Conservation (phyloP, 2,888 invertebrate species). For the Proisotoma minuta region DNA sequence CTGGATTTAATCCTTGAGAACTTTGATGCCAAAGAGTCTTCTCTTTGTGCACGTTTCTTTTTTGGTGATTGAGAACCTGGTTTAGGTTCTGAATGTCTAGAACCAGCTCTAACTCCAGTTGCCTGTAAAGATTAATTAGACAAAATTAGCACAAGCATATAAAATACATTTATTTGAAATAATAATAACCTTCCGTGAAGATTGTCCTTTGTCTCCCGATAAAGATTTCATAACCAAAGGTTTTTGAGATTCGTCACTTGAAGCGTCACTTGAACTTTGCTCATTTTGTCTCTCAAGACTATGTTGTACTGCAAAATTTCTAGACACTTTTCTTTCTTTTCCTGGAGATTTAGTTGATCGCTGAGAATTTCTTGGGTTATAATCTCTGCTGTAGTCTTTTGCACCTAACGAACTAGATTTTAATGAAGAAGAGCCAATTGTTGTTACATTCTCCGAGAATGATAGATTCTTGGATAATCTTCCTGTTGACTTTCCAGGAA, state of each 20-base stretch:
- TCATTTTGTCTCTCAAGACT: constrained; percentile 9
- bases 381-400: constrained; percentile 24
- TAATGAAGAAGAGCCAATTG: constrained; percentile 17
- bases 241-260: constrained; percentile 46
- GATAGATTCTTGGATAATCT: constrained; percentile 31
- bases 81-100: constrained; percentile 18
- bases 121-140: too few relatives aligned
- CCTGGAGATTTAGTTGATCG: constrained; percentile 14
- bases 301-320: constrained; percentile 11
- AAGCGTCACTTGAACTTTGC: constrained; percentile 39
- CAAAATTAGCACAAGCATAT: too few relatives aligned
- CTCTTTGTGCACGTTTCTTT: constrained; percentile 24
- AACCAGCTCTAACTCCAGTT: constrained; percentile 21
- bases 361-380: background rate
- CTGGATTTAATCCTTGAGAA: constrained; percentile 38
- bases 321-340: constrained; percentile 29
- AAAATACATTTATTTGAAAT: too few relatives aligned
- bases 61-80: constrained; percentile 26
- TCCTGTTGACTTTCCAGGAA: constrained; percentile 17
- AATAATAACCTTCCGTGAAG: too few relatives aligned
- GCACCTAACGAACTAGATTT: constrained; percentile 35
- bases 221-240: constrained; percentile 39
- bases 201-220: constrained; percentile 20
- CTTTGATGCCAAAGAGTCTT: constrained; percentile 36
- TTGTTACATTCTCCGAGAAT: constrained; percentile 21